Conservation (phyloP, 2,113 vertebrate species). For the Onychostruthus taczanowskii region DNA sequence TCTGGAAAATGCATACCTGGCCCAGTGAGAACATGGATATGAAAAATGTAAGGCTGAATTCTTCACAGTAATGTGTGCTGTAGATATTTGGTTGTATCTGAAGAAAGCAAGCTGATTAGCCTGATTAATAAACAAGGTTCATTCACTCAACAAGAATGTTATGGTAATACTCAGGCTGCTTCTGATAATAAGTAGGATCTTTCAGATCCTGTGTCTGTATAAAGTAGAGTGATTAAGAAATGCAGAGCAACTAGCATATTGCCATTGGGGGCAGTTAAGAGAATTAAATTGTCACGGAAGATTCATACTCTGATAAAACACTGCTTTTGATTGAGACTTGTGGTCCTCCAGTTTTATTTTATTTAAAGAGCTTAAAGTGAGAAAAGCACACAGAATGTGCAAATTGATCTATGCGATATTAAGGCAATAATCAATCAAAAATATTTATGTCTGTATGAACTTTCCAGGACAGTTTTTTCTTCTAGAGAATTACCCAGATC, state of each 20-base stretch:
- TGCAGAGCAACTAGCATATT: background rate
- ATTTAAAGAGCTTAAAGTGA: background rate
- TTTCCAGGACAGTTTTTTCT: background rate
- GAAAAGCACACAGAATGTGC: background rate
- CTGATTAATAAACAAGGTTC: background rate
- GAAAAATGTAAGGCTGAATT: background rate
- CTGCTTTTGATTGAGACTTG: background rate
- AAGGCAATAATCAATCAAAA: background rate
- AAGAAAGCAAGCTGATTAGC: background rate
- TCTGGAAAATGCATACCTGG: background rate
- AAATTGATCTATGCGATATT: background rate
- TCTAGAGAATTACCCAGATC: background rate
- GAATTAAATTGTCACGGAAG: background rate
- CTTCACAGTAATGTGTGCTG: background rate
- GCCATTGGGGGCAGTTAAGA: background rate
- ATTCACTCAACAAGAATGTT: background rate
- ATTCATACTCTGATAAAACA: background rate
- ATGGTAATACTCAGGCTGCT: background rate
- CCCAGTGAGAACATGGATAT: background rate
- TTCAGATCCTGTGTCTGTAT: background rate
- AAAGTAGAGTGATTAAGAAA: background rate
- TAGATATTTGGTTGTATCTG: background rate
- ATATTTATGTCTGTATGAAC: background rate
- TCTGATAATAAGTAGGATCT: background rate
- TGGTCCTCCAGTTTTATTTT: background rate